Conservation (phyloP, 2,888 invertebrate genomes). For the Petrolisthes cinctipes region DNA sequence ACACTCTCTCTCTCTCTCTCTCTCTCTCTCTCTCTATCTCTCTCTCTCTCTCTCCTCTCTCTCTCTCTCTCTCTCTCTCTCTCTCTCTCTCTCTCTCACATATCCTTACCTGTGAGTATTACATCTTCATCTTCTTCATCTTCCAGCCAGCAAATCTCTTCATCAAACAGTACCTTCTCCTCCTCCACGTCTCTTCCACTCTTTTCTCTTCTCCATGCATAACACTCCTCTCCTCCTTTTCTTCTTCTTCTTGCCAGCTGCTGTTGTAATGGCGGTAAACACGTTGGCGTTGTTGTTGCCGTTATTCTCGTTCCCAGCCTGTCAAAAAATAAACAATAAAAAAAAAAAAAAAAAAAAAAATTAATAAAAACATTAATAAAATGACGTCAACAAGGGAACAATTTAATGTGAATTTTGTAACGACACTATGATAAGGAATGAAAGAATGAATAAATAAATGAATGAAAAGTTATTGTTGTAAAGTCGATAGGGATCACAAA, state of each 20-base stretch:
- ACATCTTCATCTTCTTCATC: constrained; percentile 18
- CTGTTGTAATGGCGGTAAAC: constrained; percentile 22
- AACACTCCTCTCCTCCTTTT: background rate
- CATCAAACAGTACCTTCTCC: background rate
- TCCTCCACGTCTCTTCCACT: background rate
- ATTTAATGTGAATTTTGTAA: too few species aligned
- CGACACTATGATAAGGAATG: too few species aligned
- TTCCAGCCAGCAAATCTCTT: constrained; percentile 16
- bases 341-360: background rate
- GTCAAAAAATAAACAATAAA: background rate
- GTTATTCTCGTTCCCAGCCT: constrained; percentile 42
- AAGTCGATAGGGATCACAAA: background rate
- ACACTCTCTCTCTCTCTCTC: too few species aligned
- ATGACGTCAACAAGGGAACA: too few species aligned
- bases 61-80: too few species aligned
- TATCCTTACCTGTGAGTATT: background rate
- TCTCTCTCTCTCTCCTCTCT: too few species aligned
- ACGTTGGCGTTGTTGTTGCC: constrained; percentile 43
- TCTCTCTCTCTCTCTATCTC: too few species aligned
- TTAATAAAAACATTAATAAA: too few species aligned
- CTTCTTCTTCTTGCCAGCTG: constrained; percentile 20
- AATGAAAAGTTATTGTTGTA: too few species aligned
- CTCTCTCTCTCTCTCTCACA: too few species aligned
- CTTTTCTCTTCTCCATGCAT: background rate
- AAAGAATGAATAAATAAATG: too few species aligned